Percentiles rank a stretch among this genome's conserved stretches.
phyloP scores from a whole-genome alignment of 23 tunicate species.

The Corella eumyota region DNA sequence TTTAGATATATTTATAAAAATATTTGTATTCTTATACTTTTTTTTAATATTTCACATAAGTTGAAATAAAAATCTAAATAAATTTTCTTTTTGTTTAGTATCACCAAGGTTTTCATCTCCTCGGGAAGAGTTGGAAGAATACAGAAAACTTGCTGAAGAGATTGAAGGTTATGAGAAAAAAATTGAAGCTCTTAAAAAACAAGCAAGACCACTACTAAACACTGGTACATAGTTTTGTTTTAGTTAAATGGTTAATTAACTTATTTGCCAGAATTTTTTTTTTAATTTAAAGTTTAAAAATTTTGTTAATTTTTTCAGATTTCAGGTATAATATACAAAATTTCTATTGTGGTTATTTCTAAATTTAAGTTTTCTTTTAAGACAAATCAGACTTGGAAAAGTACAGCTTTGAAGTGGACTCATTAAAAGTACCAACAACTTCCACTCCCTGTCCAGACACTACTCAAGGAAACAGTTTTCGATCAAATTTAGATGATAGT shows the following conservation, averaged over 20 bases:
- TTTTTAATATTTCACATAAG: neutral
- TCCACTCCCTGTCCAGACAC: neutral
- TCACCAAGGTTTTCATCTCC: slow-evolving; percentile 12
- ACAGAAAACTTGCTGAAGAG: slow-evolving; percentile 31
- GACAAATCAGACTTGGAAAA: neutral
- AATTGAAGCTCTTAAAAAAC: slow-evolving; percentile 13
- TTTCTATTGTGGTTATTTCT: neutral
- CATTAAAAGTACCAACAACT: neutral
- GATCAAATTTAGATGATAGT: neutral
- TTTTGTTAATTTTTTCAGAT: no score
- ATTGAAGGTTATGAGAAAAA: slow-evolving; percentile 35
- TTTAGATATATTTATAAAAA: no score
- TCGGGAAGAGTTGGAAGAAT: slow-evolving; percentile 38
- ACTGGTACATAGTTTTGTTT: neutral
- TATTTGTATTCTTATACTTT: no score
- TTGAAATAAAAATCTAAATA: neutral
- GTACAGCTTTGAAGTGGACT: neutral
- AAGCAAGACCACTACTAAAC: neutral
- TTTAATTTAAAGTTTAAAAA: no score
- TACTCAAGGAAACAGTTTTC: neutral
- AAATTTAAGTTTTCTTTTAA: neutral
- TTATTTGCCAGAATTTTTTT: no score
- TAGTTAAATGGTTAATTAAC: neutral
- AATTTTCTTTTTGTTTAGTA: neutral
- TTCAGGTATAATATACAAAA: no score